These are phyloP conservation scores for Plutella xylostella DNA, from an alignment of 2,888 invertebrate genomes.

Conservation along the genomic window DNA sequence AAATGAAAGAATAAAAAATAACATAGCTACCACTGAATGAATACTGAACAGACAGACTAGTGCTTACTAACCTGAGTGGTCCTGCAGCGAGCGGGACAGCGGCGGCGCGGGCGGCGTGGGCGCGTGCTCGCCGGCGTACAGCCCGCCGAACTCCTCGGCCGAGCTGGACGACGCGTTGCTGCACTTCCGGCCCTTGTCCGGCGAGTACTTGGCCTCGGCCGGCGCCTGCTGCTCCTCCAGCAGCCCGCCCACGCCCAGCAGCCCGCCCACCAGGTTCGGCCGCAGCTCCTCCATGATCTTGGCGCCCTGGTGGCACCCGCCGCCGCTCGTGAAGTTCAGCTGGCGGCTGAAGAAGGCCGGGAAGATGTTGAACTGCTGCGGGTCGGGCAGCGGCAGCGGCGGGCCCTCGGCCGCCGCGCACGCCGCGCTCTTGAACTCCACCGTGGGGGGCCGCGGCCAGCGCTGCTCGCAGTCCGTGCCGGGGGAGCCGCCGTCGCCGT, in stretches of 20 bases:
- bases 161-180: slow-evolving; percentile 82
- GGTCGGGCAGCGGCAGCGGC: slow-evolving; percentile 71
- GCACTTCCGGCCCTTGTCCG: slow-evolving; percentile 76
- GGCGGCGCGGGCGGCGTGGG: slow-evolving; percentile 75
- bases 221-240: slow-evolving; percentile 78
- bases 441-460: slow-evolving; percentile 73
- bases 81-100: slow-evolving; percentile 66
- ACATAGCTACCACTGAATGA: no score
- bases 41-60: no score
- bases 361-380: slow-evolving; percentile 91
- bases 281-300: slow-evolving; percentile 90
- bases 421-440: slow-evolving; percentile 86
- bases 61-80: slow-evolving; percentile 62
- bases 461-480: slow-evolving; percentile 52
- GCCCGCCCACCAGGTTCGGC: slow-evolving; percentile 83
- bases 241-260: slow-evolving; percentile 82
- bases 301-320: slow-evolving; percentile 76
- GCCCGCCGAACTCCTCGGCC: slow-evolving; percentile 89
- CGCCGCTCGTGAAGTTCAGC: slow-evolving; percentile 81
- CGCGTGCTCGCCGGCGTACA: slow-evolving; percentile 81
- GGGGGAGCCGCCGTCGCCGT: slow-evolving; percentile 45
- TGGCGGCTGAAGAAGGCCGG: slow-evolving; percentile 92
- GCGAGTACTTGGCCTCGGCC: slow-evolving; percentile 66
- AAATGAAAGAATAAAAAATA: no score
- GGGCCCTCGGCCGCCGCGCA: slow-evolving; percentile 70